Percentiles rank a stretch among this genome's conserved stretches.
phyloP scores from a whole-genome alignment of 2,797 vertebrate genomes.

The Tadarida brasiliensis region DNA sequence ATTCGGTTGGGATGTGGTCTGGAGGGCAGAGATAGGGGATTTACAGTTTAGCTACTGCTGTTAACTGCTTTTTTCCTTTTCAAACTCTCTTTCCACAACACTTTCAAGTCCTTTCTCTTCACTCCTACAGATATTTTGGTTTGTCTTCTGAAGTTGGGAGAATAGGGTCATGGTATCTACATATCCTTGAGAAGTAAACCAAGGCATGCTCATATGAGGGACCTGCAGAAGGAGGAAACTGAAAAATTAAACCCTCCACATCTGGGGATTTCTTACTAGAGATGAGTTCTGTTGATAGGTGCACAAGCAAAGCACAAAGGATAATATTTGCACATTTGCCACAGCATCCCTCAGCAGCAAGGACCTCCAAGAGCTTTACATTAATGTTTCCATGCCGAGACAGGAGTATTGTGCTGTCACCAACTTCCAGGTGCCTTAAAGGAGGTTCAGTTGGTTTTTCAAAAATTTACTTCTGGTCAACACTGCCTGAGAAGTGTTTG shows the following conservation, averaged over 20 bases:
- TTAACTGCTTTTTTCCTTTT: conserved; percentile 45
- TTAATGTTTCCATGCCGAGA: neutral
- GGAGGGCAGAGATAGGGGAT: conserved; percentile 78
- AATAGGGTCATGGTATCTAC: neutral
- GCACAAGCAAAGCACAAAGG: neutral
- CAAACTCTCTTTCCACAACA: neutral
- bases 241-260: neutral
- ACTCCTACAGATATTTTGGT: neutral
- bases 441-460: neutral
- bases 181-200: neutral
- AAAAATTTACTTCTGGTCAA: neutral
- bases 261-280: neutral
- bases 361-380: neutral
- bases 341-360: neutral
- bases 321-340: neutral
- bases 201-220: neutral
- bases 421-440: neutral
- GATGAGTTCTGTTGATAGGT: neutral
- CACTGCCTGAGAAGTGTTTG: neutral
- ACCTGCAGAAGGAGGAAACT: neutral
- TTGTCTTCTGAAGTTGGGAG: neutral
- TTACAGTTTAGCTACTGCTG: conserved; percentile 66
- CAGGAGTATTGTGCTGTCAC: neutral
- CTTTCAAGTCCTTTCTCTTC: neutral
- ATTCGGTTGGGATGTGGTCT: conserved; percentile 75